phyloP scores from a whole-genome alignment of 2,797 vertebrate genomes.

The Rhincodon typus region DNA sequence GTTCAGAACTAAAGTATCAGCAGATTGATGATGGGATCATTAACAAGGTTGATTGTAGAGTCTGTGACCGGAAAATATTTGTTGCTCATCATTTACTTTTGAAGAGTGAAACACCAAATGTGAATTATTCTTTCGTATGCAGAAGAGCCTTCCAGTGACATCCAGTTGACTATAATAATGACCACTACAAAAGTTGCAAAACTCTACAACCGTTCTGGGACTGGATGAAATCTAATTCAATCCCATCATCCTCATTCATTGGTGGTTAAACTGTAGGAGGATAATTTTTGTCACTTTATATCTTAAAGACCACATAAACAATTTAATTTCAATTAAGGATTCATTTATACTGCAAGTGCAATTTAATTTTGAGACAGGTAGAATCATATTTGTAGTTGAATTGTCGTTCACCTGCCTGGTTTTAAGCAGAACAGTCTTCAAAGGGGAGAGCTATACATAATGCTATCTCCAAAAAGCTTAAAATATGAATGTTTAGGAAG shows the following conservation, averaged over 20 bases:
- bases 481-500: background rate
- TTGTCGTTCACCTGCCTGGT: background rate
- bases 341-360: background rate
- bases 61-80: background rate
- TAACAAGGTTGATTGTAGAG: background rate
- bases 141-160: background rate
- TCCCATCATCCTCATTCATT: background rate
- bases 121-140: background rate
- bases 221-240: background rate
- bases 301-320: background rate
- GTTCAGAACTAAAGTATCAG: background rate
- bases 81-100: background rate
- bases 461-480: background rate
- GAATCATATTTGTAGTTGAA: background rate
- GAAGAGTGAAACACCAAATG: background rate
- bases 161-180: background rate
- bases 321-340: background rate
- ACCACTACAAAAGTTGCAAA: background rate
- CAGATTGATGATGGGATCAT: background rate
- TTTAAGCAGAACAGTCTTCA: background rate
- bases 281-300: background rate
- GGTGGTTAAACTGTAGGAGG: background rate
- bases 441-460: background rate
- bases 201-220: background rate
- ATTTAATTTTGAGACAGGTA: background rate